Evolutionary conservation across 2,888 invertebrate genomes (phyloP).

Genomic region (Tipula lateralis): DNA sequence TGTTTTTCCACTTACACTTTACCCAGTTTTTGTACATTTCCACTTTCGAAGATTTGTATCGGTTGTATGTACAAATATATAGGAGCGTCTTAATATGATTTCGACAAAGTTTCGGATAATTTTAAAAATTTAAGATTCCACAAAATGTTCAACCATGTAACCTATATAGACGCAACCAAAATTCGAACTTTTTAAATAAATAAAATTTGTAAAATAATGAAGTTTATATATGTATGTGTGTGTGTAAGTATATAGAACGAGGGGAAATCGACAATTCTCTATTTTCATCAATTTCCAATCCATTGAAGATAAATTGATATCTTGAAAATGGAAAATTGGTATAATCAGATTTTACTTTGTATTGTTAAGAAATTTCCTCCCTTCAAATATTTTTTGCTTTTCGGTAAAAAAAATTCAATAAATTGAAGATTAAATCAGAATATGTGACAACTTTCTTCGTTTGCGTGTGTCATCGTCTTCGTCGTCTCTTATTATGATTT

Average conservation of each 20-base stretch:
- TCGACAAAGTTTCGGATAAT: not conserved
- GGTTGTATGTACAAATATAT: not conserved
- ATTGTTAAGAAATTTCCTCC: not conserved
- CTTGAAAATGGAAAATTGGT: not conserved
- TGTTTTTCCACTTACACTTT: not conserved
- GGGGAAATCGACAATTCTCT: not conserved
- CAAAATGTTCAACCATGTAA: not conserved
- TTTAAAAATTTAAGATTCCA: not conserved
- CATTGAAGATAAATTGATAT: not conserved
- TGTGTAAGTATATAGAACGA: too few species aligned
- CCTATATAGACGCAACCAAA: not conserved
- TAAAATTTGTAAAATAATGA: not conserved
- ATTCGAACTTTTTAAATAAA: not conserved
- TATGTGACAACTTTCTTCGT: not conserved
- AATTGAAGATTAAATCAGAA: constrained; percentile 11
- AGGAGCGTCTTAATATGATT: not conserved
- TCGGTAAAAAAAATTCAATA: not conserved
- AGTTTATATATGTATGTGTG: not conserved
- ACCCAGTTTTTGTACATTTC: not conserved
- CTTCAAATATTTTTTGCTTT: not conserved
- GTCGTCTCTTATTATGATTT: not conserved
- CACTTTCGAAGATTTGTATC: not conserved
- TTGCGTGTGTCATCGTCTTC: not conserved
- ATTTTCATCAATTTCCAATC: not conserved
- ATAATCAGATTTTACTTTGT: not conserved